Percentiles rank a stretch among this genome's conserved stretches.
These are phyloP conservation scores for Cephalopholis sonnerati DNA, from an alignment of 2,113 vertebrate species.

Conservation along the genomic window DNA sequence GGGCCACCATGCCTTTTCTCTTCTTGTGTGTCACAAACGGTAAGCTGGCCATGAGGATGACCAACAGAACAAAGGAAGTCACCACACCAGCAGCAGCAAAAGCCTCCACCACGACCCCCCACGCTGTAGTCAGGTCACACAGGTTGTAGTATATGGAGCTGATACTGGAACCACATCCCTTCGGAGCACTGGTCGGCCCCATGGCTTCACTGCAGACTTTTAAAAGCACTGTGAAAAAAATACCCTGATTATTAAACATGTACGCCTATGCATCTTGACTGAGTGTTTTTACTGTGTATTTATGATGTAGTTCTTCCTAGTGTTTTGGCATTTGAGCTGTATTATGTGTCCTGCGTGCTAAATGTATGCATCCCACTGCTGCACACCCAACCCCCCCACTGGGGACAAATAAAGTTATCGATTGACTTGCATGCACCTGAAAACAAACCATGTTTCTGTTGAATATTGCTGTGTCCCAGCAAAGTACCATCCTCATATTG, in stretches of 20 bases:
- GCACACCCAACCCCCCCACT: too few species aligned
- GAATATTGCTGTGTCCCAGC: background rate
- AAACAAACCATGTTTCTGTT: background rate
- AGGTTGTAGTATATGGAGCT: slow-evolving; percentile 90
- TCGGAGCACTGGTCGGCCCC: slow-evolving; percentile 54
- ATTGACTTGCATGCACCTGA: background rate
- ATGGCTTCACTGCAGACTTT: background rate
- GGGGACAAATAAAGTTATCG: too few species aligned
- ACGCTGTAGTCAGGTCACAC: slow-evolving; percentile 88
- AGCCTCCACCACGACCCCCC: slow-evolving; percentile 91
- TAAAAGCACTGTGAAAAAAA: slow-evolving; percentile 38
- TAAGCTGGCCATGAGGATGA: slow-evolving; percentile 88
- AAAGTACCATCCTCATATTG: background rate
- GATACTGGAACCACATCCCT: slow-evolving; percentile 86
- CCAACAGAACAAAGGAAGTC: slow-evolving; percentile 88
- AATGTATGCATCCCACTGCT: background rate
- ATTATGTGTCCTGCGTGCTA: too few species aligned
- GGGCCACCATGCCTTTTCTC: slow-evolving; percentile 88
- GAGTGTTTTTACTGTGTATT: too few species aligned
- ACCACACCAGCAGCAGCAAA: slow-evolving; percentile 88
- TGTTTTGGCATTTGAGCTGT: too few species aligned
- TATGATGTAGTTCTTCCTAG: too few species aligned
- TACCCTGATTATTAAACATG: background rate
- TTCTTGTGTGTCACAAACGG: slow-evolving; percentile 89
- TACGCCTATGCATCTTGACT: background rate